A percentile compares a stretch with the other conserved stretches of the same genome.
Conservation (phyloP, 2,888 invertebrate genomes). For the Sepiola atlantica region DNA sequence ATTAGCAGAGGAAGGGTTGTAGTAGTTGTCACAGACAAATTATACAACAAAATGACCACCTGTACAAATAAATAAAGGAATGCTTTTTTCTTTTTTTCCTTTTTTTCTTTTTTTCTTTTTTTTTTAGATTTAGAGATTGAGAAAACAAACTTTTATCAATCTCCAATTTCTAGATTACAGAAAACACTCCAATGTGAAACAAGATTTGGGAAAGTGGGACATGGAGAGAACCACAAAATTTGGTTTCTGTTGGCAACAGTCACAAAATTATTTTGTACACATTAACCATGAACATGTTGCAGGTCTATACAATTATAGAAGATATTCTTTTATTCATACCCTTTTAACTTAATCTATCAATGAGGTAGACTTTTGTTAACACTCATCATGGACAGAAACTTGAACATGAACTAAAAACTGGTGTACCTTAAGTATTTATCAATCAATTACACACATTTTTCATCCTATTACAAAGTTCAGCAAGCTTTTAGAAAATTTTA, state of each 20-base stretch:
- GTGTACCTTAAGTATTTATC: not conserved
- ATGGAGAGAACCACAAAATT: not conserved
- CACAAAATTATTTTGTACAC: not conserved
- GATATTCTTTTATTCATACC: slow-evolving; percentile 32
- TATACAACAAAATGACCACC: slow-evolving; percentile 23
- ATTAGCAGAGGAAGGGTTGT: slow-evolving; percentile 21
- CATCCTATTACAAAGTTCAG: not conserved
- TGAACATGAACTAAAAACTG: slow-evolving; percentile 35
- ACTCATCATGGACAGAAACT: slow-evolving; percentile 18
- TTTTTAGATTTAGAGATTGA: not conserved
- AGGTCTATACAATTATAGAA: slow-evolving; percentile 21
- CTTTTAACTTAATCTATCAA: slow-evolving; percentile 38
- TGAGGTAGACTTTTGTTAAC: slow-evolving; percentile 46
- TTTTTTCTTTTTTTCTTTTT: not conserved
- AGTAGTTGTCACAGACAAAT: slow-evolving; percentile 32
- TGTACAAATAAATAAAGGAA: slow-evolving; percentile 32
- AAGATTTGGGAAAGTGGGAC: slow-evolving; percentile 8
- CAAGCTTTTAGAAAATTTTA: not conserved
- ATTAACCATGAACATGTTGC: slow-evolving; percentile 32
- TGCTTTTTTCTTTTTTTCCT: not conserved
- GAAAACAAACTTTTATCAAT: not conserved
- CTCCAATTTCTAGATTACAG: slow-evolving; percentile 9
- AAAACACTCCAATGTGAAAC: not conserved
- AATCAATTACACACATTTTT: not conserved
- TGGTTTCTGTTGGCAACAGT: slow-evolving; percentile 18